Percentiles rank a stretch among this genome's conserved stretches.
Evolutionary conservation across 2,113 vertebrate genomes (phyloP).

Genomic region (Murina feae): DNA sequence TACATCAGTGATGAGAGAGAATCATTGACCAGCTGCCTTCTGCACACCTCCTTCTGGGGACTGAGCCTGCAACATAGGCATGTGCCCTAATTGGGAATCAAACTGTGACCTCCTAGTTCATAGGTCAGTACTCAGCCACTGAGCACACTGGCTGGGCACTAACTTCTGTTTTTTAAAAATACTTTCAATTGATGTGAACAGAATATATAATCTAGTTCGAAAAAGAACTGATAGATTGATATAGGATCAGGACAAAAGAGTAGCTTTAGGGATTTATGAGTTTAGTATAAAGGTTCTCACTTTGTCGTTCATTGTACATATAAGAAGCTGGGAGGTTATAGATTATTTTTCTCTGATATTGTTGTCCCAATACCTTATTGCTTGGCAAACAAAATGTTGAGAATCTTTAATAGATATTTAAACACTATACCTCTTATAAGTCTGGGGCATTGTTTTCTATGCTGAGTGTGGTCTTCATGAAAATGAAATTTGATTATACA

Average conservation of each 20-base stretch:
- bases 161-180: neutral
- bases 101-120: no score
- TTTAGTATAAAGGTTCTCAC: neutral
- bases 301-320: neutral
- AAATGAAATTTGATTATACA: neutral
- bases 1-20: no score
- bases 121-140: no score
- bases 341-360: neutral
- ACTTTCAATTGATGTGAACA: neutral
- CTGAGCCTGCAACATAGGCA: no score
- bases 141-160: neutral
- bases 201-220: neutral
- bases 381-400: neutral
- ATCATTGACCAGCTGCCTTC: no score
- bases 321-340: neutral
- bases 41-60: no score
- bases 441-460: neutral
- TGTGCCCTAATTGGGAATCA: no score
- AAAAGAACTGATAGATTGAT: neutral
- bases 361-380: neutral
- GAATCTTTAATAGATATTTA: neutral
- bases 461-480: neutral
- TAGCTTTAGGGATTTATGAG: neutral
- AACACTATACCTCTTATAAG: neutral
- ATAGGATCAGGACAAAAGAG: neutral